Conservation (phyloP, 2,113 vertebrate genomes). For the Prietella phreatophila region DNA sequence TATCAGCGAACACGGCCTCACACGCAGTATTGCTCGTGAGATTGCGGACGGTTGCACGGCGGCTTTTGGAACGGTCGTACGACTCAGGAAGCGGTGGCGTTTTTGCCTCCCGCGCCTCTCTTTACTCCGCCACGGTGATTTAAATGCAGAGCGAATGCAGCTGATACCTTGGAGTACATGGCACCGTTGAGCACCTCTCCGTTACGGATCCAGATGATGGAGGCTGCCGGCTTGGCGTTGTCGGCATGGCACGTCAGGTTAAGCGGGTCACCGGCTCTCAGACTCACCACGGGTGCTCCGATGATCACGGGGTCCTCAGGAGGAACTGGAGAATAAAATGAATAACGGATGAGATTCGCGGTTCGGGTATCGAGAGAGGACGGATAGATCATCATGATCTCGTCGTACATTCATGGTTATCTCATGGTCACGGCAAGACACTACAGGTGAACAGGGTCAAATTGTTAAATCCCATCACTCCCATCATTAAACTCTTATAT, state of each 20-base stretch:
- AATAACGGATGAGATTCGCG: not conserved
- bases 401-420: not conserved
- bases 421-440: not conserved
- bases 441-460: not conserved
- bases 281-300: slow-evolving; percentile 90
- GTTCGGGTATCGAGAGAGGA: not conserved
- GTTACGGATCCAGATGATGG: slow-evolving; percentile 92
- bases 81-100: not conserved
- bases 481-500: not conserved
- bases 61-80: not conserved
- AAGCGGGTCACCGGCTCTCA: slow-evolving; percentile 89
- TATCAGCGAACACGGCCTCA: not conserved
- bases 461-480: too few relatives aligned
- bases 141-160: not conserved
- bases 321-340: slow-evolving; percentile 78
- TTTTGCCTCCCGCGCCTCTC: too few relatives aligned
- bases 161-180: slow-evolving; percentile 92
- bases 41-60: not conserved
- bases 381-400: not conserved
- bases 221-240: slow-evolving; percentile 94
- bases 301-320: slow-evolving; percentile 92
- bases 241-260: slow-evolving; percentile 95
- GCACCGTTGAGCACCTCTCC: slow-evolving; percentile 92
- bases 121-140: not conserved
- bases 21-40: not conserved